Conservation (phyloP, 2,113 vertebrate genomes). For the Aegypius monachus region DNA sequence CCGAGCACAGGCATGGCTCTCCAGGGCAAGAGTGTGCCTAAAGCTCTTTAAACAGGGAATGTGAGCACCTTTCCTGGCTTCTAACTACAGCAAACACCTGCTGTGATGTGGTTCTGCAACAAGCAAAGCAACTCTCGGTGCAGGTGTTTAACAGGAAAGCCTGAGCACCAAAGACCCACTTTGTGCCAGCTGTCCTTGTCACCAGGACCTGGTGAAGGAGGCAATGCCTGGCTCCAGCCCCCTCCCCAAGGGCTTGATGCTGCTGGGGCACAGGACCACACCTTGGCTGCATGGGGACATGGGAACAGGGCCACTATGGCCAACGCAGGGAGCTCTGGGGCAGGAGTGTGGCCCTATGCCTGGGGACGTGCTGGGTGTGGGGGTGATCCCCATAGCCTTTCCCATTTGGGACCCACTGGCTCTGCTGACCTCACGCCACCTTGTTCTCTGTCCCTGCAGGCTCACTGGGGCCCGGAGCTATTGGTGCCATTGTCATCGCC, state of each 20-base stretch:
- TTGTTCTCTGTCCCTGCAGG: slow-evolving; percentile 68
- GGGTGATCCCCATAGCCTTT: not conserved
- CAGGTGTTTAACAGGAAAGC: not conserved
- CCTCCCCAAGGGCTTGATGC: not conserved
- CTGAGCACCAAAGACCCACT: accelerated
- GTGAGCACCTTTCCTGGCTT: not conserved
- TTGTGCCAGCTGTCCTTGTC: not conserved
- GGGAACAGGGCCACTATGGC: not conserved
- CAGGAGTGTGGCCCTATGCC: not conserved
- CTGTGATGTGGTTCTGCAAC: not conserved
- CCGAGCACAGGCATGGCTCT: not conserved
- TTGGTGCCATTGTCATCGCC: slow-evolving; percentile 94
- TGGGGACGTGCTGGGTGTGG: accelerated
- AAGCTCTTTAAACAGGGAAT: not conserved
- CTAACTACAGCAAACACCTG: not conserved
- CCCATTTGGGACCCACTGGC: accelerated
- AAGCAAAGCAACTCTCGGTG: not conserved
- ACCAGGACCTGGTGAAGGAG: not conserved
- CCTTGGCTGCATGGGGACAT: accelerated
- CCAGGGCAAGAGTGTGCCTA: accelerated
- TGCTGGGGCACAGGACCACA: not conserved
- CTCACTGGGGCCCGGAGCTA: slow-evolving; percentile 88
- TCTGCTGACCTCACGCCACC: not conserved
- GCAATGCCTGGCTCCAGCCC: not conserved
- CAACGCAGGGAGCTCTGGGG: accelerated